Evolutionary conservation across 2,113 vertebrate genomes (phyloP).

Genomic region (Tupaia tana): DNA sequence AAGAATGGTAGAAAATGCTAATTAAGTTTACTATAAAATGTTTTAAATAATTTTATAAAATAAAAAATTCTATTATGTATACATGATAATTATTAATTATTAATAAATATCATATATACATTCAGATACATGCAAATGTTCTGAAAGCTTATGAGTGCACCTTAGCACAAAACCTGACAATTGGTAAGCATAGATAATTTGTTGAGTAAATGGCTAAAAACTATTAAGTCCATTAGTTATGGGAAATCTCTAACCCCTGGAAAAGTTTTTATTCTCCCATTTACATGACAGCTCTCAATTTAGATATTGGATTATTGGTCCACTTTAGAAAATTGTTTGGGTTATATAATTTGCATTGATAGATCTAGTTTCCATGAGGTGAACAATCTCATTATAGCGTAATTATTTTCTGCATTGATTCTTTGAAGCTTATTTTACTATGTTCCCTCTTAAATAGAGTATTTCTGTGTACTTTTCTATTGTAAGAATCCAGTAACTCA

Average conservation of each 20-base stretch:
- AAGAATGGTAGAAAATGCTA: not conserved
- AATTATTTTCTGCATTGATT: slow-evolving; percentile 16
- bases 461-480: not conserved
- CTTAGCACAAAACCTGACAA: not conserved
- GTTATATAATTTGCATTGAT: not conserved
- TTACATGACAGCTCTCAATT: not conserved
- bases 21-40: not conserved
- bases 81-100: too few relatives aligned
- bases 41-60: slow-evolving; percentile 3
- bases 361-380: not conserved
- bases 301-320: not conserved
- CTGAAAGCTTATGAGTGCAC: not conserved
- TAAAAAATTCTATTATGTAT: not conserved
- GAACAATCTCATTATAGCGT: not conserved
- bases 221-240: slow-evolving; percentile 14
- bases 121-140: not conserved
- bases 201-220: not conserved
- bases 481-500: not conserved
- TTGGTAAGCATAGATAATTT: not conserved
- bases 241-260: not conserved
- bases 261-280: not conserved
- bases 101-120: not conserved
- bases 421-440: slow-evolving; percentile 17
- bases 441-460: not conserved
- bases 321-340: slow-evolving; percentile 49